phyloP scores from a whole-genome alignment of 1,140 invertebrate genomes.

The Scaptomyza hsui region DNA sequence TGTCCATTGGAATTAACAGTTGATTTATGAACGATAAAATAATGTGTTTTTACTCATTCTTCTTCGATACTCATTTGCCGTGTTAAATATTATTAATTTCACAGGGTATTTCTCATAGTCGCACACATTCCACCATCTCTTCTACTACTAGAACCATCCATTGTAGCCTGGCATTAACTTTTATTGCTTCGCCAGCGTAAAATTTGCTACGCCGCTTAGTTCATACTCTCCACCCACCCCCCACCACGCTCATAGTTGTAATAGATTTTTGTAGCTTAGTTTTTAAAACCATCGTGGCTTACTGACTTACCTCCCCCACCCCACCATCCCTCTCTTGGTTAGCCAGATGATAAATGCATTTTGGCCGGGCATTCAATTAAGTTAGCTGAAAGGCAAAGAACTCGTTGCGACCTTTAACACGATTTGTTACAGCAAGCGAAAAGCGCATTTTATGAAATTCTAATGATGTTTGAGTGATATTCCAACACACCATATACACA shows the following conservation, averaged over 20 bases:
- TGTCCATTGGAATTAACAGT: neutral
- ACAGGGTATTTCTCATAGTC: conserved; percentile 8
- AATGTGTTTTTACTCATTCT: no score
- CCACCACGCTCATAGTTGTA: conserved; percentile 23
- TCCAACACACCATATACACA: neutral
- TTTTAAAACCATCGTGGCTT: conserved; percentile 47
- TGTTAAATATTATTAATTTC: neutral
- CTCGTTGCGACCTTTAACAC: conserved; percentile 45
- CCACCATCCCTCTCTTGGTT: neutral
- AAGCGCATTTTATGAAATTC: conserved; percentile 66
- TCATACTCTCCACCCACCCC: neutral
- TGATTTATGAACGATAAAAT: neutral
- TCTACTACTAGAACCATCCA: neutral
- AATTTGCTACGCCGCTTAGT: conserved; percentile 71
- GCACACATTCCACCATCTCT: neutral
- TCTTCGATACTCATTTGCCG: no score
- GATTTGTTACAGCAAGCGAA: conserved; percentile 56
- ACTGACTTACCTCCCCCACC: conserved; percentile 1
- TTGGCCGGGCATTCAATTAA: conserved; percentile 68
- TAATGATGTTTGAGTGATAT: conserved; percentile 63
- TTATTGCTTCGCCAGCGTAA: conserved; percentile 69
- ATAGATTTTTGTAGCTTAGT: conserved; percentile 71
- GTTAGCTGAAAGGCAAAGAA: conserved; percentile 26
- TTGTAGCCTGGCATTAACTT: conserved; percentile 49
- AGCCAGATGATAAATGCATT: conserved; percentile 70